Evolutionary conservation across 2,888 invertebrate genomes (phyloP).

Genomic region (Aspidiotus rigidus): DNA sequence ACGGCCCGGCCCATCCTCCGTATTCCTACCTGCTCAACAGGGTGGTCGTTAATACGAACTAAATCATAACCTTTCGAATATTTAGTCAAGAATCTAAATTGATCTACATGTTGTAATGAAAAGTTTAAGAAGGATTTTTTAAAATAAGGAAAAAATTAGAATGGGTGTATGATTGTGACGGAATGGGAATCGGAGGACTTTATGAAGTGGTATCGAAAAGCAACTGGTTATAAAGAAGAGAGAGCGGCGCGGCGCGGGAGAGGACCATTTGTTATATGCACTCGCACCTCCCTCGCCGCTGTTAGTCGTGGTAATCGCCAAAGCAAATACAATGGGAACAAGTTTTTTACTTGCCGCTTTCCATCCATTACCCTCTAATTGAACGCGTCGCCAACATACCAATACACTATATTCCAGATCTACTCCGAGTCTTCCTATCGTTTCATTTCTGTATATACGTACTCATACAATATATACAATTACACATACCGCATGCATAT

Average conservation of each 20-base stretch:
- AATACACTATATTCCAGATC: conserved; percentile 14
- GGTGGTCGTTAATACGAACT: too few relatives aligned
- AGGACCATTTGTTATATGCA: conserved; percentile 24
- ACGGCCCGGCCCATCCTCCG: too few relatives aligned
- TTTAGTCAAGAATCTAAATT: too few relatives aligned
- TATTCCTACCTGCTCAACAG: too few relatives aligned
- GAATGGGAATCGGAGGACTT: background rate
- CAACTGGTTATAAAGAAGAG: background rate
- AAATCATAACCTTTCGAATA: too few relatives aligned
- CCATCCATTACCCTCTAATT: conserved; percentile 28
- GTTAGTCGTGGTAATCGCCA: conserved; percentile 19
- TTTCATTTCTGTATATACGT: too few relatives aligned
- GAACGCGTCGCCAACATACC: conserved; percentile 26
- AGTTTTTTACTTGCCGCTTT: conserved; percentile 29
- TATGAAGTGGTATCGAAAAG: background rate
- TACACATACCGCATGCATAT: background rate
- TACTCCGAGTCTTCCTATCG: too few relatives aligned
- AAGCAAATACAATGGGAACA: conserved; percentile 28
- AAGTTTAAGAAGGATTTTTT: too few relatives aligned
- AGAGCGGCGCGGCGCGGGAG: conserved; percentile 9
- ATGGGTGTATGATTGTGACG: too few relatives aligned
- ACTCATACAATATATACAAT: background rate
- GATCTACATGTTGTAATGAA: too few relatives aligned
- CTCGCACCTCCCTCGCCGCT: conserved; percentile 6
- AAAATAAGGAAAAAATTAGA: too few relatives aligned